phyloP scores from a whole-genome alignment of 2,888 invertebrate genomes.

The Cotesia congregata region DNA sequence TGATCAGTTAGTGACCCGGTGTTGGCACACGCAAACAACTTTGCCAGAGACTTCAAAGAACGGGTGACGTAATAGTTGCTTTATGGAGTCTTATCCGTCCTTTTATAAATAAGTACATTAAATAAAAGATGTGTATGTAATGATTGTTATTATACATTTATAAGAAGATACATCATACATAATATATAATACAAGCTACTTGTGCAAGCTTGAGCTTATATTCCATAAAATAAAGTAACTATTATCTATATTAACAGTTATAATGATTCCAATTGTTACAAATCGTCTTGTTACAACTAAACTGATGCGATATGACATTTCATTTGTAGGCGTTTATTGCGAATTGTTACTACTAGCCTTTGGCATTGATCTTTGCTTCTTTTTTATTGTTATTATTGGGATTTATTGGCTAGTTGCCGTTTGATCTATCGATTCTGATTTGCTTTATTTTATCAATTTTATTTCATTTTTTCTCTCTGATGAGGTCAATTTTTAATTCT shows the following conservation, averaged over 20 bases:
- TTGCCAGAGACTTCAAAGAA: not conserved
- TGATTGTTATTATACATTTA: no score
- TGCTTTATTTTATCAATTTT: not conserved
- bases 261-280: constrained; percentile 24
- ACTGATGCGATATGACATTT: constrained; percentile 57
- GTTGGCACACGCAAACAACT: not conserved
- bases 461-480: not conserved
- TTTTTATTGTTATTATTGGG: not conserved
- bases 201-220: constrained; percentile 42
- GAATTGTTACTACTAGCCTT: constrained; percentile 58
- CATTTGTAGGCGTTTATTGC: constrained; percentile 63
- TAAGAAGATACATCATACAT: not conserved
- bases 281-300: constrained; percentile 43
- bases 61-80: not conserved
- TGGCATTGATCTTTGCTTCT: constrained; percentile 65
- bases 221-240: constrained; percentile 23
- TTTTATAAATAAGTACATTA: not conserved
- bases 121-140: not conserved
- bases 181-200: constrained; percentile 20
- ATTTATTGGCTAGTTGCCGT: no score
- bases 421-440: not conserved
- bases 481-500: not conserved
- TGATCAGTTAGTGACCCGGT: not conserved
- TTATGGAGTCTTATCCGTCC: not conserved
- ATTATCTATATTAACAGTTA: constrained; percentile 20